Base-by-base conservation (phyloP, 2,888 invertebrate genomes). In the Parthenolecanium corni region DNA sequence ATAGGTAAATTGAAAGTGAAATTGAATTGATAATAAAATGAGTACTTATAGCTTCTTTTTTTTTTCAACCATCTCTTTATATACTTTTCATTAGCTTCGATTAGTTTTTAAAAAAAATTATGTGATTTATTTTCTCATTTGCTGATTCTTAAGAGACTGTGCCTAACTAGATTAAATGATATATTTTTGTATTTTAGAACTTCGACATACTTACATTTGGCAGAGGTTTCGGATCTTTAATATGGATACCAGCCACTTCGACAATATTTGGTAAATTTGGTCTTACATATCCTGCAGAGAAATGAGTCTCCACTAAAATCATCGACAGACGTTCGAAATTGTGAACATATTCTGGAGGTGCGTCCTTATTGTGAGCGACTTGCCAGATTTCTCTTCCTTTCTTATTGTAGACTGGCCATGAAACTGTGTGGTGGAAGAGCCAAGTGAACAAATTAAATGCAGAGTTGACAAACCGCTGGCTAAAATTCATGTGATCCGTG, bases 301-400 rank as follows among this genome's bases (percentile, higher is more conserved):
- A 52, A 51, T 61, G 61, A 18, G 61, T 36, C 23, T 61, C 61
- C n/a, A 61, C 51, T 2, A 61, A 38, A 16, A 52, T n/a, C n/a
- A 49, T 12, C n/a, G 61, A 61, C 12, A 61, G 14, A n/a, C 38
- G 25, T 23, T 38, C 24, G 1, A 16, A 21, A 16, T 49, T 21
- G 2, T 61, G 36, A 24, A 38, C 25, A 6, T 49, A 12, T 2
- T 3, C 20, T 12, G 61, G 61, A 51, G 20, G 2, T 31, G 1
- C 1, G n/a, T n/a, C 24, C 11, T 44, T 16, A 2, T 23, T 1
- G 0, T 57, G 6, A 31, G 11, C 31, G 9, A 12, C 5, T 21
- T 25, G 25, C 52, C 47, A 21, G 11, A 61, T 1, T 1, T 11
- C 3, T 18, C 40, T 38, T 3, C 38, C 18, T n/a, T 40, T 2